These are phyloP conservation scores for Galeruca laticollis DNA, from an alignment of 2,888 invertebrate species.

Conservation along the genomic window DNA sequence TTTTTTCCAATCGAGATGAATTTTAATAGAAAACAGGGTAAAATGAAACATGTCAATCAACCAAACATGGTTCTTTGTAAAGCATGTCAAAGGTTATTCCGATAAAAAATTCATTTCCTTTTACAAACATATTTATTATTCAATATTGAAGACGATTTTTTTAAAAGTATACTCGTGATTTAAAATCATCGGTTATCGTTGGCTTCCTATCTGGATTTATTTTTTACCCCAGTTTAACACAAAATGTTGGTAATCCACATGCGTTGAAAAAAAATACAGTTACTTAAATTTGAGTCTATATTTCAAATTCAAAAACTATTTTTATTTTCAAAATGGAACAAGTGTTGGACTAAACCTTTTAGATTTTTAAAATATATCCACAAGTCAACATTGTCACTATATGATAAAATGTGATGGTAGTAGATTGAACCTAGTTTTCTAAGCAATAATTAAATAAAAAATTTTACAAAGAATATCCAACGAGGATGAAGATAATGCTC, in stretches of 20 bases:
- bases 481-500: no score
- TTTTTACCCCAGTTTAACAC: not conserved
- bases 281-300: no score
- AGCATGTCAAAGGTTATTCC: constrained; percentile 58
- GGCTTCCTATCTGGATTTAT: not conserved
- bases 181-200: not conserved
- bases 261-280: not conserved
- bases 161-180: not conserved
- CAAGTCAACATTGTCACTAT: no score
- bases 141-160: constrained; percentile 49
- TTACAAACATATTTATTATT: constrained; percentile 59
- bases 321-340: no score
- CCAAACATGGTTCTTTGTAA: constrained; percentile 55
- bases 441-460: no score
- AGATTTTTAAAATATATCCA: no score
- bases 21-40: constrained; percentile 60
- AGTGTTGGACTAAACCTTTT: no score
- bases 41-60: constrained; percentile 61
- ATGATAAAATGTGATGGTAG: no score
- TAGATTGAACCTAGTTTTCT: no score
- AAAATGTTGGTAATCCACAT: not conserved
- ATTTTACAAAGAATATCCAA: no score
- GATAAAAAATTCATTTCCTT: constrained; percentile 66
- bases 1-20: constrained; percentile 55
- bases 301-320: no score